Evolutionary conservation across 1,140 invertebrate genomes (phyloP).

Genomic region (Achatina immaculata): DNA sequence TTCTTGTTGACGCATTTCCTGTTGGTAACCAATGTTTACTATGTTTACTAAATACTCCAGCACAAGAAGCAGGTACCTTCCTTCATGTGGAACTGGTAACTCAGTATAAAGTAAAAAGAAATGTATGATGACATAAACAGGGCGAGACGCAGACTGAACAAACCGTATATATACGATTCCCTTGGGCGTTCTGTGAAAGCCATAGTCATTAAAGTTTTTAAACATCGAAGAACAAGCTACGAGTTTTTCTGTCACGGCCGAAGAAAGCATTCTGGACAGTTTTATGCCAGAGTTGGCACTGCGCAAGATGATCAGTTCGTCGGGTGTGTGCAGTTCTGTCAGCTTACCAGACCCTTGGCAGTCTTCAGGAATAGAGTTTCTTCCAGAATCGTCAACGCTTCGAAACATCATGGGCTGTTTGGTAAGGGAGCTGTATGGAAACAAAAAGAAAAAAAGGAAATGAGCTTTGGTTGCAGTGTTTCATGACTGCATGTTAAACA

Average conservation of each 20-base stretch:
- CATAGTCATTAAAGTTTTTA: not conserved
- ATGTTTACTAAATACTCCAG: too few relatives aligned
- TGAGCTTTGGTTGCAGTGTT: too few relatives aligned
- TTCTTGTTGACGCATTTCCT: not conserved
- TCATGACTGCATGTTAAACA: too few relatives aligned
- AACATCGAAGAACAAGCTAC: not conserved
- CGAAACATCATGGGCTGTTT: not conserved
- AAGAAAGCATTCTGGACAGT: not conserved
- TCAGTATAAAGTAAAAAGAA: not conserved
- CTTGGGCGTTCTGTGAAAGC: not conserved
- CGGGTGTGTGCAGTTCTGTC: not conserved
- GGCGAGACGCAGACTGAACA: not conserved
- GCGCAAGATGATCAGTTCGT: not conserved
- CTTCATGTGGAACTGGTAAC: not conserved
- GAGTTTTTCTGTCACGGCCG: not conserved
- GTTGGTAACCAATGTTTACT: constrained; percentile 12
- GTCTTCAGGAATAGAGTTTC: not conserved
- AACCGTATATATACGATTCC: not conserved
- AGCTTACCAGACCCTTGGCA: not conserved
- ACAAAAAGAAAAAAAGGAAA: too few relatives aligned
- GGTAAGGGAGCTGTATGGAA: too few relatives aligned
- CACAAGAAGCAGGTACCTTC: too few relatives aligned
- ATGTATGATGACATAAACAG: constrained; percentile 16
- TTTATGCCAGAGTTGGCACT: not conserved
- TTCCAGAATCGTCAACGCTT: not conserved